Percentiles rank a stretch among this genome's conserved stretches.
These are phyloP conservation scores for Brachymystax lenok DNA, from an alignment of 2,797 vertebrate species.

Conservation along the genomic window DNA sequence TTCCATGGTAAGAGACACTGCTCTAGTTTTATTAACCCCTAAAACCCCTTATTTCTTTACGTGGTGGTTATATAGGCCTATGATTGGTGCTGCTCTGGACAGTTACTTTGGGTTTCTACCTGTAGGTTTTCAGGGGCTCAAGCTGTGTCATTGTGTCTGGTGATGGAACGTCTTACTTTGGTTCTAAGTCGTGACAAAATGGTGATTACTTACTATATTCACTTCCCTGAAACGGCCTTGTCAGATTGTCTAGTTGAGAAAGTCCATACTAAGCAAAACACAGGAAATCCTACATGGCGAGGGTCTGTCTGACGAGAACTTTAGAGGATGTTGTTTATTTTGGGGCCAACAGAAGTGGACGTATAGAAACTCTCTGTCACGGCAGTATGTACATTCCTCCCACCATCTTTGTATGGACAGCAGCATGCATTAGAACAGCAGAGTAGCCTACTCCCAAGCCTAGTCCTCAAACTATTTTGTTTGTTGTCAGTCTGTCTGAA, in stretches of 20 bases:
- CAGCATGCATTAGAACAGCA: not conserved
- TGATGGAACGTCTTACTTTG: too few relatives aligned
- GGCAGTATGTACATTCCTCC: not conserved
- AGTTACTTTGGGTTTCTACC: not conserved
- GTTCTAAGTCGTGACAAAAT: too few relatives aligned
- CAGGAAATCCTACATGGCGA: not conserved
- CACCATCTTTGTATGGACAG: not conserved
- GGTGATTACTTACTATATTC: too few relatives aligned
- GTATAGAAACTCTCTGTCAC: not conserved
- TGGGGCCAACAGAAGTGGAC: not conserved
- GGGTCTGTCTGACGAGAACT: not conserved
- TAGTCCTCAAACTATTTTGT: not conserved
- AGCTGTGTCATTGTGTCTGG: too few relatives aligned
- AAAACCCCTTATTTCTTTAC: not conserved
- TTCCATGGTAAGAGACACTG: not conserved
- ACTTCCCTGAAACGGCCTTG: not conserved
- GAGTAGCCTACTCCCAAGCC: not conserved
- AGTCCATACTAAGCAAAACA: not conserved
- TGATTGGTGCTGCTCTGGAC: not conserved
- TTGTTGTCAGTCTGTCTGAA: not conserved
- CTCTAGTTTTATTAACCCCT: not conserved
- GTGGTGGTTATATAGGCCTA: not conserved
- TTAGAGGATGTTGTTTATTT: not conserved
- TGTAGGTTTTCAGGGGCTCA: not conserved
- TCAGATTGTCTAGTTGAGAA: too few relatives aligned